Evolutionary conservation across 1,140 invertebrate species (phyloP), one percentile per base, ranked within the genome.

Genomic region (Proales similis): DNA sequence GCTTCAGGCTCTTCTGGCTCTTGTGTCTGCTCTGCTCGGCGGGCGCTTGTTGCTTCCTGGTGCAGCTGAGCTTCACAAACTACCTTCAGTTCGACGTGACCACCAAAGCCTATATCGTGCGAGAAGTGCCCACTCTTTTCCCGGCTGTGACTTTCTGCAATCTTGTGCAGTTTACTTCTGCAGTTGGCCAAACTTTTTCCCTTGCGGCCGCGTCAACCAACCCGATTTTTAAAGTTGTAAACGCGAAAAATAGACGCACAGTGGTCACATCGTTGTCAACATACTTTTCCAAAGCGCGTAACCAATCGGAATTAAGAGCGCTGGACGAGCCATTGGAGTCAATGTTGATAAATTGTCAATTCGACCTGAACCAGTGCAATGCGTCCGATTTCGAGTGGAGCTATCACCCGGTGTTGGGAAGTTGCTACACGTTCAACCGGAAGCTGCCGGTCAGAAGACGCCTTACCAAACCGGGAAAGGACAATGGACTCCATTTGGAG

Each of bases 361-460:
- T 27, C 17, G 29, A 49, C 20, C 29, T 29, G 3, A 32, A n/a
- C 6, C 22, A 22, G 22, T 57, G 51, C 29, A 2, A 22, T 6
- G 0, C 19, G 20, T 17, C 4, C 17, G 51, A 57, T 14, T 57
- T 57, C 14, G 33, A 57, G 20, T 42, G 19, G 17, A 42, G 27
- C 45, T 17, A 26, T 24, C 26, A 57, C 27, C 30, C 17, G 17
- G 29, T 42, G 17, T 57, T 42, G 27, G 51, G 51, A 4, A 57
- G 45, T 42, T 57, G 51, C 17, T 57, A 26, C 32, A 24, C 36
- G 20, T 57, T 57, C 12, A 57, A 57, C 17, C 24, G 29, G n/a
- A n/a, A n/a, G n/a, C n/a, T n/a, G n/a, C n/a, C n/a, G n/a, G n/a
- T n/a, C n/a, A n/a, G n/a, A n/a, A n/a, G n/a, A n/a, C n/a, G n/a